Evolutionary conservation across 2,797 vertebrate species (phyloP), one percentile per base, ranked within the genome.

Genomic region (Halcyon smyrnensis): DNA sequence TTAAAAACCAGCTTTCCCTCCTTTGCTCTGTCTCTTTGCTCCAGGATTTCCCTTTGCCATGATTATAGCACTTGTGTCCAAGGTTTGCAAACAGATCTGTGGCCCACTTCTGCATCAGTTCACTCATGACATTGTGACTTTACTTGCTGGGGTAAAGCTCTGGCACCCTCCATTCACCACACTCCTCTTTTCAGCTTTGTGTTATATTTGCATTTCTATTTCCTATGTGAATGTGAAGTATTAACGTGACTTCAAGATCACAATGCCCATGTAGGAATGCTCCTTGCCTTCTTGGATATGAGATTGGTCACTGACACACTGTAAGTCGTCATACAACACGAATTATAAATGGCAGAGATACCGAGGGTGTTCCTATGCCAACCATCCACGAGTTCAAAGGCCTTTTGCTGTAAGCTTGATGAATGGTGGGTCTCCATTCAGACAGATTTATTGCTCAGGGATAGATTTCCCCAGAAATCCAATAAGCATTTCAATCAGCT

Each of bases 381-480:
- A 18, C 63, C 53, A 79, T 20, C 27, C 54, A 60, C 18, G 4
- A 81, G 77, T 48, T 95, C 76, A 84, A 91, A 94, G 39, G 43
- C 7, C 54, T 45, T 91, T 84, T 77, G 24, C 50, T 88, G 37
- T 41, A 74, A 91, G 43, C 36, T 84, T 94, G 77, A 93, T 37
- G 81, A 88, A 94, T 67, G 25, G 28, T 76, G 20, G 24, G n/a
- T 63, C 46, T 73, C 59, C 41, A 14, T 73, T 88, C 73, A 82
- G 65, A 28, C 17, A 86, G 76, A 93, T 93, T 93, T 95, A 86
- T 69, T 88, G 65, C 51, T 82, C 14, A 77, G 65, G 41, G 46
- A 70, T 15, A 84, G 65, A 67, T 76, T 90, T 94, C 56, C 62
- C 28, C 69, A 63, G 85, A 92, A 94, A 95, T 82, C 67, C 56